Conservation (phyloP, 2,888 invertebrate species). For the Caenorhabditis imperialis region DNA sequence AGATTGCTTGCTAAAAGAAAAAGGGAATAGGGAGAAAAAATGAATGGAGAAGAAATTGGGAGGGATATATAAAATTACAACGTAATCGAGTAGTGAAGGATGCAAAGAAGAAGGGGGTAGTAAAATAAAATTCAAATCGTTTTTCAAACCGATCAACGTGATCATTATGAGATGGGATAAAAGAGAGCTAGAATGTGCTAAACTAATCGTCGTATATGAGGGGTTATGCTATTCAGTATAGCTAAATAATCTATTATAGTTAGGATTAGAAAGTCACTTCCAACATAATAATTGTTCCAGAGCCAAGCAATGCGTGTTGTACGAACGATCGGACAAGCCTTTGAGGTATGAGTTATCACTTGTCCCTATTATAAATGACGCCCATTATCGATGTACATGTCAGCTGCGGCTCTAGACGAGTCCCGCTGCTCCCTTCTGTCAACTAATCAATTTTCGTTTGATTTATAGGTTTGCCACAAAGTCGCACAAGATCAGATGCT, state of each 20-base stretch:
- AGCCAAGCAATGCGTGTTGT: slow-evolving; percentile 96
- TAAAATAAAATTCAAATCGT: too few relatives aligned
- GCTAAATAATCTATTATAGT: too few relatives aligned
- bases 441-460: slow-evolving; percentile 47
- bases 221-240: too few relatives aligned
- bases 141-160: too few relatives aligned
- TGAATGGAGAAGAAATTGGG: too few relatives aligned
- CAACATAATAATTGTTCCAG: slow-evolving; percentile 60
- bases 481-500: slow-evolving; percentile 77
- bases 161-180: too few relatives aligned
- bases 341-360: slow-evolving; percentile 85
- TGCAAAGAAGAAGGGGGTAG: neutral
- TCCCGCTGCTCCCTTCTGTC: slow-evolving; percentile 34
- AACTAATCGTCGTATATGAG: too few relatives aligned
- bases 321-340: slow-evolving; percentile 97
- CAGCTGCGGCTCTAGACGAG: slow-evolving; percentile 21
- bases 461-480: slow-evolving; percentile 86
- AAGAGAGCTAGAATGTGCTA: too few relatives aligned
- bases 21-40: too few relatives aligned
- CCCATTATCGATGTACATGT: slow-evolving; percentile 43
- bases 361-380: slow-evolving; percentile 29
- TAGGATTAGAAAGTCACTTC: neutral
- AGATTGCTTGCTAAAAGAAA: too few relatives aligned
- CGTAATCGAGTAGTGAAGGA: neutral
- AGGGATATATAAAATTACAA: slow-evolving; percentile 10